Percentiles rank a stretch among this genome's conserved stretches.
These are phyloP conservation scores for Chelmon rostratus DNA, from an alignment of 2,797 vertebrate genomes.

Conservation along the genomic window DNA sequence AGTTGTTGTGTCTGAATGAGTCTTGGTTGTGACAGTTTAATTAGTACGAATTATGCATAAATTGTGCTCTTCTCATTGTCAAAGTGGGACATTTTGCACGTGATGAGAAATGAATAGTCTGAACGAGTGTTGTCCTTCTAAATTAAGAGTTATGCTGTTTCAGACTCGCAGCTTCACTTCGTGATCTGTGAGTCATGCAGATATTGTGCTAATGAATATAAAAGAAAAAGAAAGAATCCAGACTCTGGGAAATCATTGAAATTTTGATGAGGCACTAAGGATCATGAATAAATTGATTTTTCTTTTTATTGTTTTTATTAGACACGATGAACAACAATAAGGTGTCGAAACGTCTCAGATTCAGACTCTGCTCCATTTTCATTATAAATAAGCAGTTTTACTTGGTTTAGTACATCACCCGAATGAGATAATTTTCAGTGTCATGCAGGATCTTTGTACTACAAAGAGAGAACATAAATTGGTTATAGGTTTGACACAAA, in stretches of 20 bases:
- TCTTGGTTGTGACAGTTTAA: background rate
- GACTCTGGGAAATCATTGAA: background rate
- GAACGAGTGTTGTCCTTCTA: background rate
- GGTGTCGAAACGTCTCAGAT: background rate
- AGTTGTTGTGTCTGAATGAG: background rate
- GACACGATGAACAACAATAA: background rate
- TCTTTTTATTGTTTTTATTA: background rate
- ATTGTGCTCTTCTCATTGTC: background rate
- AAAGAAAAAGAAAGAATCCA: background rate
- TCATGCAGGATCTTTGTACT: background rate
- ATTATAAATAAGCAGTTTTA: background rate
- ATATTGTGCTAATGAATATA: background rate
- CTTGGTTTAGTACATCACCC: background rate
- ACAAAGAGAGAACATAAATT: background rate
- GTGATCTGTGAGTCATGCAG: background rate
- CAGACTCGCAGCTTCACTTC: background rate
- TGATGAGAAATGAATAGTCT: background rate
- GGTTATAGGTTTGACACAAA: background rate
- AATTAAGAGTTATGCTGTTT: background rate
- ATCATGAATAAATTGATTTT: background rate
- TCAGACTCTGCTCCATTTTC: background rate
- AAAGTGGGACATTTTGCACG: background rate
- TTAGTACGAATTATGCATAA: background rate
- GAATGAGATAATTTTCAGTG: background rate
- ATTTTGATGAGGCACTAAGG: background rate